Base-by-base conservation (phyloP, 2,888 invertebrate species). In the Leptodirus hochenwartii region DNA sequence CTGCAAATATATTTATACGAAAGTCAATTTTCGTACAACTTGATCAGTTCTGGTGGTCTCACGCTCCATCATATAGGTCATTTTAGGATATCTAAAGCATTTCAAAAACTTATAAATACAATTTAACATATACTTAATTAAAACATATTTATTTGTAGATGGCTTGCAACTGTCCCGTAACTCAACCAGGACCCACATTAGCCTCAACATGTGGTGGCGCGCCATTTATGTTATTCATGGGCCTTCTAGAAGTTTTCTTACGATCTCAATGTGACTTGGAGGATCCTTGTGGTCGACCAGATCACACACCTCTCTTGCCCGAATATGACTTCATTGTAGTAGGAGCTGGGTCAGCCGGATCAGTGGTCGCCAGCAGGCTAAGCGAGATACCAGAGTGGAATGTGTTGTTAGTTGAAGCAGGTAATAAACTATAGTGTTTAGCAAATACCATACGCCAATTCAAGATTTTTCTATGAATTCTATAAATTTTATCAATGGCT, bases 171-270 rank as follows among this genome's bases (percentile, higher is more conserved):
- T 84, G 84, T 50, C 73, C 81, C 38, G 70, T 80, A 55, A 68
- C 73, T 38, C 73, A 79, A 44, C 61, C 66, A 20, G 82, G 84
- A n/a, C 84, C 82, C 4, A 84, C 82, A 28, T 59, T 85, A 43
- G 82, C 84, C 22, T 66, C 77, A 32, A 78, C 81, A 29, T 85
- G 84, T 51, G 82, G 84, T 6, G 84, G 84, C 14, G 71, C 76
- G 31, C 74, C 76, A 22, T 84, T 77, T 52, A 82, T 84, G 82
- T 68, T 84, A 25, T 85, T 84, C 58, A 85, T 85, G 84, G 82
- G 84, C 2, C 64, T 85, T 3, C 62, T 84, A 25, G 84, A 84
- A 49, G 84, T 84, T 5, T 84, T 85, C 53, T 61, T 84, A 32
- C 60, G 82, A 30, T 81, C 81, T 37, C 84, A 85, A 49, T 85